These are phyloP conservation scores for Labroides dimidiatus DNA, from an alignment of 2,797 vertebrate genomes.

Conservation along the genomic window DNA sequence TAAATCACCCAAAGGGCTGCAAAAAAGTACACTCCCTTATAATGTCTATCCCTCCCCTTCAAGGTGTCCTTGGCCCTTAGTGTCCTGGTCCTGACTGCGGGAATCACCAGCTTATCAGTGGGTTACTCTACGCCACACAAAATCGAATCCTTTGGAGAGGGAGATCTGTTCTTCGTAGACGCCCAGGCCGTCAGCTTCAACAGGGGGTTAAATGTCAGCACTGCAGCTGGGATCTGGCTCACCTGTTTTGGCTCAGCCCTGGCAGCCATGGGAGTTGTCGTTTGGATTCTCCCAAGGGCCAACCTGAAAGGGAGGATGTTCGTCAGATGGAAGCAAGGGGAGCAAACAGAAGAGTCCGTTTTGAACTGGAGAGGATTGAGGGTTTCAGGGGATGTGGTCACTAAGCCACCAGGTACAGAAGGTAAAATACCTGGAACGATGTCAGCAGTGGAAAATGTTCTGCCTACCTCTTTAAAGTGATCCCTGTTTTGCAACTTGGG, in stretches of 20 bases:
- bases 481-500: slow-evolving; percentile 9
- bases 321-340: slow-evolving; percentile 76
- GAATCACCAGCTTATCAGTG: slow-evolving; percentile 86
- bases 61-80: slow-evolving; percentile 89
- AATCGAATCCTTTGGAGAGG: slow-evolving; percentile 93
- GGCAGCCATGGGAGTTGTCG: slow-evolving; percentile 84
- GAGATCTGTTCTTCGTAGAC: slow-evolving; percentile 93
- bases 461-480: slow-evolving; percentile 79
- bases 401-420: slow-evolving; percentile 86
- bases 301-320: slow-evolving; percentile 84
- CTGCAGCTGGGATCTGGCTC: slow-evolving; percentile 88
- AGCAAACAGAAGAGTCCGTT: slow-evolving; percentile 34
- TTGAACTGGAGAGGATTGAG: slow-evolving; percentile 67
- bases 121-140: slow-evolving; percentile 89
- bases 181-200: slow-evolving; percentile 90
- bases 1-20: slow-evolving; percentile 3
- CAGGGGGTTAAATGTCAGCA: slow-evolving; percentile 87
- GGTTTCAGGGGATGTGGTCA: slow-evolving; percentile 83
- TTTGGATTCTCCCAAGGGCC: slow-evolving; percentile 87
- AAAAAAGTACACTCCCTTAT: slow-evolving; percentile 14
- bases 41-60: slow-evolving; percentile 1
- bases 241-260: slow-evolving; percentile 89
- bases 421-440: slow-evolving; percentile 88
- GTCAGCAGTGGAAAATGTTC: slow-evolving; percentile 90
- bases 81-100: slow-evolving; percentile 87